Conservation (phyloP, 2,888 invertebrate species). For the Rhingia rostrata region DNA sequence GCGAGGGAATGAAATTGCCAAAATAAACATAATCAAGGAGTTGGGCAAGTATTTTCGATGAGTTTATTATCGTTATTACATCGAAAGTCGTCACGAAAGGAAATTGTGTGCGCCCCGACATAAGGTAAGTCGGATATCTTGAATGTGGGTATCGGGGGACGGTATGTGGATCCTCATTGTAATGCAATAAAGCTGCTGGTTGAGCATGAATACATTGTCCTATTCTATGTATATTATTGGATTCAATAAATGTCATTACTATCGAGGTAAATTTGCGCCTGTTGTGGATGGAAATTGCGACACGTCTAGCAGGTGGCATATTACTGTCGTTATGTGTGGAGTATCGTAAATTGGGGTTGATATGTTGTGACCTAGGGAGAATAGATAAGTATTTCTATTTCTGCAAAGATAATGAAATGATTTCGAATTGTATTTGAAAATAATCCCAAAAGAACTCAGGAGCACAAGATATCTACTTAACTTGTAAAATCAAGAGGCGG, state of each 20-base stretch:
- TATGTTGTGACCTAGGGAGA: neutral
- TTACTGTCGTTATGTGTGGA: slow-evolving; percentile 47
- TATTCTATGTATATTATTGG: slow-evolving; percentile 61
- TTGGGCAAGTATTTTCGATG: slow-evolving; percentile 68
- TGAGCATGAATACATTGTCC: slow-evolving; percentile 43
- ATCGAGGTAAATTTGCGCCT: slow-evolving; percentile 55
- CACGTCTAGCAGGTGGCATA: slow-evolving; percentile 70
- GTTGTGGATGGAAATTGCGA: slow-evolving; percentile 47
- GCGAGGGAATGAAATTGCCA: slow-evolving; percentile 64
- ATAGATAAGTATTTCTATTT: no score
- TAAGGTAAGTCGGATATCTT: neutral
- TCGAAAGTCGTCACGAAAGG: slow-evolving; percentile 68
- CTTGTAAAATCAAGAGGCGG: no score
- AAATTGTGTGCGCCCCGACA: slow-evolving; percentile 7
- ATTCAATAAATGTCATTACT: slow-evolving; percentile 69
- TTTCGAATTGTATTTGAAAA: no score
- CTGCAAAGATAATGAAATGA: no score
- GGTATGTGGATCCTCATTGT: slow-evolving; percentile 32
- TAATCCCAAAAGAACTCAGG: no score
- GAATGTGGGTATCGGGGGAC: neutral
- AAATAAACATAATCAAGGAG: slow-evolving; percentile 73
- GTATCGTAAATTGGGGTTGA: neutral
- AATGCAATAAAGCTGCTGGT: slow-evolving; percentile 48
- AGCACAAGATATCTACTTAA: no score
- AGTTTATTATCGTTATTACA: slow-evolving; percentile 74